Percentiles rank a stretch among this genome's conserved stretches.
Conservation (phyloP, 2,888 invertebrate species). For the Drosophila leonis region DNA sequence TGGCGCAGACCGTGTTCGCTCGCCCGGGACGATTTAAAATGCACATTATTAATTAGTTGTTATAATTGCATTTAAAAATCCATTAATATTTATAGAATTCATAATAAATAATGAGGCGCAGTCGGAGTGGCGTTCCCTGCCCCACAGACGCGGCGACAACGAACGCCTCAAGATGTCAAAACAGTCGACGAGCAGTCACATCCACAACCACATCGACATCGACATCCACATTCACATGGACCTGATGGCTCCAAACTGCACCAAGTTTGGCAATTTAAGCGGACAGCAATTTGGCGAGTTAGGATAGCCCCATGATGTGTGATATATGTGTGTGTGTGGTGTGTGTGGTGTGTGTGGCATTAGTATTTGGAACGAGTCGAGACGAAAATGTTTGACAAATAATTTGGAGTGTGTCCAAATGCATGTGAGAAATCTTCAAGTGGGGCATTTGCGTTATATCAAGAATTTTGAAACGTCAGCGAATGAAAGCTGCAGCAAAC, state of each 20-base stretch:
- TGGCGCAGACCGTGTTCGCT: slow-evolving; percentile 28
- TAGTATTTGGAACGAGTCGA: slow-evolving; percentile 66
- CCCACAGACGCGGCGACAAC: slow-evolving; percentile 53
- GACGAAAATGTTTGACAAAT: slow-evolving; percentile 79
- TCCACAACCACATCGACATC: slow-evolving; percentile 1
- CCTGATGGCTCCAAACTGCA: slow-evolving; percentile 16
- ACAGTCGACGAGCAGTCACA: slow-evolving; percentile 46
- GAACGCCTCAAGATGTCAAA: slow-evolving; percentile 72
- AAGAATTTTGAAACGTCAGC: slow-evolving; percentile 21
- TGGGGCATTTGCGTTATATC: slow-evolving; percentile 41
- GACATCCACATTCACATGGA: slow-evolving; percentile 16
- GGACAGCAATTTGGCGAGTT: slow-evolving; percentile 59
- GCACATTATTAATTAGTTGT: slow-evolving; percentile 85
- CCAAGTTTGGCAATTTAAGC: slow-evolving; percentile 77
- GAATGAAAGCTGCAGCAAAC: background rate
- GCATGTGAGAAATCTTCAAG: slow-evolving; percentile 20
- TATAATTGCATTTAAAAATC: slow-evolving; percentile 85
- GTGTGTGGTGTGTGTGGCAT: slow-evolving; percentile 73
- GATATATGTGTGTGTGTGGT: slow-evolving; percentile 55
- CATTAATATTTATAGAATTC: slow-evolving; percentile 85
- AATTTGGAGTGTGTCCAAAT: slow-evolving; percentile 69
- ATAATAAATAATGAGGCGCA: slow-evolving; percentile 83
- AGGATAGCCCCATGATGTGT: slow-evolving; percentile 59
- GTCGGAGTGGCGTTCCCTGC: slow-evolving; percentile 27
- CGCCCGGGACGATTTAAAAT: slow-evolving; percentile 80